phyloP scores from a whole-genome alignment of 2,797 vertebrate species.

The Graptemys geographica region DNA sequence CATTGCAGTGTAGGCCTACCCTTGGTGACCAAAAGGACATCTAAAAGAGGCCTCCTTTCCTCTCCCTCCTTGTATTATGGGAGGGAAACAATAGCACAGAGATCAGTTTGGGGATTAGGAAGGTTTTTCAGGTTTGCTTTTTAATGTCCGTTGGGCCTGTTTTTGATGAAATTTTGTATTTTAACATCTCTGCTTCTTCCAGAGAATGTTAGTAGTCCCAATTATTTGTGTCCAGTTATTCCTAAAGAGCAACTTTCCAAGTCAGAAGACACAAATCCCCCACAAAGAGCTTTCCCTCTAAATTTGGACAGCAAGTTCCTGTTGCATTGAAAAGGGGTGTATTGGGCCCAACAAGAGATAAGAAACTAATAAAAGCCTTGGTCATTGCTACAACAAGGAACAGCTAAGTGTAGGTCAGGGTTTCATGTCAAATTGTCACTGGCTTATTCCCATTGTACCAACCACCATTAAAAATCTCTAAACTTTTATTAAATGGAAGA shows the following conservation, averaged over 20 bases:
- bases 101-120: background rate
- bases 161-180: background rate
- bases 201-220: background rate
- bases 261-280: slow-evolving; percentile 23
- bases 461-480: slow-evolving; percentile 29
- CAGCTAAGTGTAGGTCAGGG: slow-evolving; percentile 52
- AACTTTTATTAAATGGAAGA: background rate
- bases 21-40: background rate
- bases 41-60: background rate
- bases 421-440: slow-evolving; percentile 59
- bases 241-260: background rate
- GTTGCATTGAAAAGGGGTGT: slow-evolving; percentile 44
- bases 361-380: slow-evolving; percentile 62
- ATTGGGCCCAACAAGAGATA: slow-evolving; percentile 16
- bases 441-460: slow-evolving; percentile 17
- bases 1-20: background rate
- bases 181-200: background rate
- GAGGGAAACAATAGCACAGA: background rate
- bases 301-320: slow-evolving; percentile 44
- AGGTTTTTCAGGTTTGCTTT: background rate
- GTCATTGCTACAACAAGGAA: slow-evolving; percentile 26
- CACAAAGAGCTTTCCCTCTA: background rate
- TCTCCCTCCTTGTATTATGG: background rate
- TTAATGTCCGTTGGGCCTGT: background rate
- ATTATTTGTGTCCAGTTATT: no score